phyloP scores from a whole-genome alignment of 2,888 invertebrate species.

The Cheilosia vulpina region DNA sequence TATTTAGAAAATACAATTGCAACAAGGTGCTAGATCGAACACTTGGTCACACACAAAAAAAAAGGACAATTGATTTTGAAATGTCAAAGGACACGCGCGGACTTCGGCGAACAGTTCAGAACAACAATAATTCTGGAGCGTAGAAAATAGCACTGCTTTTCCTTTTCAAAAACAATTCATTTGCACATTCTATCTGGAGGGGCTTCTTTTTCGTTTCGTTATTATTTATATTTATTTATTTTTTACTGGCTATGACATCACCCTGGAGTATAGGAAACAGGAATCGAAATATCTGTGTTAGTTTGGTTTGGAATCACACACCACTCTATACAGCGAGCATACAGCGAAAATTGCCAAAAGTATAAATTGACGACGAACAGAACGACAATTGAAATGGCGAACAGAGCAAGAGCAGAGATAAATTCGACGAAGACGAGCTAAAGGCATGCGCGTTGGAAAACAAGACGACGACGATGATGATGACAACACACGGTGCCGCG shows the following conservation, averaged over 20 bases:
- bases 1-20: slow-evolving; percentile 43
- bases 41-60: slow-evolving; percentile 16
- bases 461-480: slow-evolving; percentile 33
- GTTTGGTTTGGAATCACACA: slow-evolving; percentile 63
- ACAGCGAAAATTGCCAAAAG: slow-evolving; percentile 66
- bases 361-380: slow-evolving; percentile 64
- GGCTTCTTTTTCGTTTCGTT: slow-evolving; percentile 51
- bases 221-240: slow-evolving; percentile 21
- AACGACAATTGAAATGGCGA: slow-evolving; percentile 67
- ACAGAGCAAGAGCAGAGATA: slow-evolving; percentile 28
- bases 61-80: slow-evolving; percentile 68
- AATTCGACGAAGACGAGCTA: slow-evolving; percentile 53
- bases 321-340: slow-evolving; percentile 47
- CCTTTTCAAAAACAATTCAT: slow-evolving; percentile 70
- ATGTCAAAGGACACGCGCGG: slow-evolving; percentile 75
- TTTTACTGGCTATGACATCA: slow-evolving; percentile 69
- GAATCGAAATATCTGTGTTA: slow-evolving; percentile 67
- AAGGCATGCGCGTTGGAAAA: slow-evolving; percentile 68
- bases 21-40: slow-evolving; percentile 66
- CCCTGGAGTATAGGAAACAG: slow-evolving; percentile 72
- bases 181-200: slow-evolving; percentile 45
- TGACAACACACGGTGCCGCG: slow-evolving; percentile 59
- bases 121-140: slow-evolving; percentile 15
- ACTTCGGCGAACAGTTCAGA: slow-evolving; percentile 25
- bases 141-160: slow-evolving; percentile 32